Percentiles rank a stretch among this genome's conserved stretches.
These are phyloP conservation scores for Rousettus madagascariensis DNA, from an alignment of 2,797 vertebrate species.

Conservation along the genomic window DNA sequence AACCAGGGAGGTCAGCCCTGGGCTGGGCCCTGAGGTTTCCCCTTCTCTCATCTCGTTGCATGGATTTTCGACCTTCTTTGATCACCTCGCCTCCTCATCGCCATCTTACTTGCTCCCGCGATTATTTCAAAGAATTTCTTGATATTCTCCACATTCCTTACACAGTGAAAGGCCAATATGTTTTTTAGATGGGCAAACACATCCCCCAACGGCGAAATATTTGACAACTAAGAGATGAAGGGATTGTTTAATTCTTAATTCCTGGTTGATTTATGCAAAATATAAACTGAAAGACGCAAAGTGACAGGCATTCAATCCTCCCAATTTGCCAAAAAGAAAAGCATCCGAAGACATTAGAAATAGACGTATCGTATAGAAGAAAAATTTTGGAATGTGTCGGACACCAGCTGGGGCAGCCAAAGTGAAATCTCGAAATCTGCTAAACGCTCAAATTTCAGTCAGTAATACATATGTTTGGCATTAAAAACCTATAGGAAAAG, in stretches of 20 bases:
- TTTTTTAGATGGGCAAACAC: conserved; percentile 41
- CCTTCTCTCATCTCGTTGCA: not conserved
- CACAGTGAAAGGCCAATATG: not conserved
- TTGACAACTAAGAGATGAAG: conserved; percentile 64
- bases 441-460: conserved; percentile 53
- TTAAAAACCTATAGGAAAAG: conserved; percentile 67
- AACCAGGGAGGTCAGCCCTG: not conserved
- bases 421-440: conserved; percentile 69
- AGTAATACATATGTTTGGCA: conserved; percentile 44
- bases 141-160: not conserved
- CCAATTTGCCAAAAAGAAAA: conserved; percentile 54
- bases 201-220: conserved; percentile 11
- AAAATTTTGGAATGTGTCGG: conserved; percentile 59
- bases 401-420: conserved; percentile 54
- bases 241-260: conserved; percentile 72
- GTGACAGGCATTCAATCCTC: conserved; percentile 55
- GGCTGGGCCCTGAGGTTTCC: not conserved
- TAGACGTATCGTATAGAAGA: conserved; percentile 69
- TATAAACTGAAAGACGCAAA: conserved; percentile 11
- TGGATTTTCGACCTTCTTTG: not conserved
- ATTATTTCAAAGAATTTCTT: not conserved
- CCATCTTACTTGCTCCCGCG: not conserved
- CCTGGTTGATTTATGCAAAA: conserved; percentile 55
- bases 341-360: conserved; percentile 60
- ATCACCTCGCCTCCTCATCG: too few relatives aligned